Percentiles rank a stretch among this genome's conserved stretches.
These are phyloP conservation scores for Thermophis baileyi DNA, from an alignment of 2,113 vertebrate genomes.

Conservation along the genomic window DNA sequence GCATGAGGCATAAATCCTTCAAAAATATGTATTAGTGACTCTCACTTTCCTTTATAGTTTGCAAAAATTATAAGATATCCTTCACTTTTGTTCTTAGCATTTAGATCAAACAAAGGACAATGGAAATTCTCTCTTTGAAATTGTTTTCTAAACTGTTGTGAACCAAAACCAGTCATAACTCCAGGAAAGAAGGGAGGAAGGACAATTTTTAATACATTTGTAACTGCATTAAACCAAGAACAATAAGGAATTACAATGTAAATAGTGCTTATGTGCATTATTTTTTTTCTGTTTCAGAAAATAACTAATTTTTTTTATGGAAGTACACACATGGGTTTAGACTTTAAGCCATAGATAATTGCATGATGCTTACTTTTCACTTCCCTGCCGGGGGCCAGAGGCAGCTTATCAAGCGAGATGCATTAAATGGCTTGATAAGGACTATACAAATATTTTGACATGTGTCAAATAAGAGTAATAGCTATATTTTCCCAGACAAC, in stretches of 20 bases:
- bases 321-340: not conserved
- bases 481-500: slow-evolving; percentile 42
- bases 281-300: not conserved
- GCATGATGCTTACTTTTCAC: not conserved
- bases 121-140: not conserved
- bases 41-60: not conserved
- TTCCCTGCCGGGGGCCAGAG: not conserved
- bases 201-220: not conserved
- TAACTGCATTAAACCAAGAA: not conserved
- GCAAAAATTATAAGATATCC: not conserved
- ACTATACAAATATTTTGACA: slow-evolving; percentile 60
- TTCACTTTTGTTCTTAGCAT: not conserved
- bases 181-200: not conserved
- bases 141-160: not conserved
- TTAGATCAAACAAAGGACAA: not conserved
- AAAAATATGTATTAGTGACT: not conserved
- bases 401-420: slow-evolving; percentile 32
- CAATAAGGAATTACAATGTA: not conserved
- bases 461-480: slow-evolving; percentile 48
- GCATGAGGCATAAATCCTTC: not conserved
- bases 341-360: not conserved
- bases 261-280: not conserved
- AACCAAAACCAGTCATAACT: not conserved
- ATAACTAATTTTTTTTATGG: not conserved
- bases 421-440: slow-evolving; percentile 43